phyloP scores from a whole-genome alignment of 2,888 invertebrate species.

The Drosophila kambysellisi region DNA sequence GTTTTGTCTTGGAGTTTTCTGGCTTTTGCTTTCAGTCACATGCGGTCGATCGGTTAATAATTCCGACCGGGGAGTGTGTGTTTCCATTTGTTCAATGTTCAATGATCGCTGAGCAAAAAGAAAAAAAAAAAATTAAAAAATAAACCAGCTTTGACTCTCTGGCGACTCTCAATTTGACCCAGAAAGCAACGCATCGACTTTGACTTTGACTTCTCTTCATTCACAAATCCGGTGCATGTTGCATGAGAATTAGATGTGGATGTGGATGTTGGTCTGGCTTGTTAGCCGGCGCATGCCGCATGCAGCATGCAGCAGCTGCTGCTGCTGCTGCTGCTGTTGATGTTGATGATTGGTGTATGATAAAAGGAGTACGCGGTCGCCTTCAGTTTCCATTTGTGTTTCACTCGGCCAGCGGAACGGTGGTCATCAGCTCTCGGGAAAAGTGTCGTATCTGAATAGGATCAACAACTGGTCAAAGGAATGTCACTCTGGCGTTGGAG shows the following conservation, averaged over 20 bases:
- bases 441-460: constrained; percentile 5
- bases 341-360: constrained; percentile 42
- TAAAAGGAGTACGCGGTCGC: constrained; percentile 70
- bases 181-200: constrained; percentile 58
- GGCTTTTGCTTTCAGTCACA: constrained; percentile 70
- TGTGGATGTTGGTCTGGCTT: constrained; percentile 27
- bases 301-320: constrained; percentile 14
- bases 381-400: constrained; percentile 71
- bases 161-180: constrained; percentile 53
- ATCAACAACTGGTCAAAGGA: background rate
- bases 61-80: constrained; percentile 47
- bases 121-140: background rate
- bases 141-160: constrained; percentile 38
- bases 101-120: constrained; percentile 28
- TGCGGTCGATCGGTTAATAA: constrained; percentile 52
- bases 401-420: constrained; percentile 67
- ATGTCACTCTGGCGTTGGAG: constrained; percentile 53
- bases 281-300: constrained; percentile 23
- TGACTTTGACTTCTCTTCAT: constrained; percentile 33
- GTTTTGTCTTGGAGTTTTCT: constrained; percentile 24
- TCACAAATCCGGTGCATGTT: constrained; percentile 67
- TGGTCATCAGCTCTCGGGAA: constrained; percentile 28
- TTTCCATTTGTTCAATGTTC: constrained; percentile 53
- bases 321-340: background rate
- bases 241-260: constrained; percentile 51